phyloP scores from a whole-genome alignment of 2,797 vertebrate species.

The Cirrhinus mrigala region DNA sequence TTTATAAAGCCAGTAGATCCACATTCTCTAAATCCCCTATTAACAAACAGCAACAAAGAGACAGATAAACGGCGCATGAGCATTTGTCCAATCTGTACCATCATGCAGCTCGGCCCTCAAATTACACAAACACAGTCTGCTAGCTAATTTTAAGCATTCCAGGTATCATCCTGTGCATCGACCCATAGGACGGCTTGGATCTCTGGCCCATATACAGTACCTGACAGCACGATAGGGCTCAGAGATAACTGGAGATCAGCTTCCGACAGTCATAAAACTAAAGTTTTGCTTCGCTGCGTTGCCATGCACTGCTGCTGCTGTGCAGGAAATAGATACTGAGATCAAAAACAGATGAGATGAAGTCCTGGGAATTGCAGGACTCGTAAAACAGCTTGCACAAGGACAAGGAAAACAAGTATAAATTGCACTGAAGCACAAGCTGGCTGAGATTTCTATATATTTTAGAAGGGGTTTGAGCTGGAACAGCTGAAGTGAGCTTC shows the following conservation, averaged over 20 bases:
- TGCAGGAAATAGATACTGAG: conserved; percentile 48
- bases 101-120: not conserved
- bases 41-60: conserved; percentile 18
- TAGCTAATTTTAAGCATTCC: conserved; percentile 47
- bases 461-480: conserved; percentile 43
- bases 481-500: conserved; percentile 34
- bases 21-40: conserved; percentile 2
- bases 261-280: conserved; percentile 50
- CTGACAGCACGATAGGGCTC: not conserved
- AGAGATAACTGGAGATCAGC: conserved; percentile 22
- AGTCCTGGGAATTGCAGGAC: conserved; percentile 28
- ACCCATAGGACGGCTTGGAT: conserved; percentile 12
- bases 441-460: conserved; percentile 49
- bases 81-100: conserved; percentile 12
- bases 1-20: not conserved
- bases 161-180: conserved; percentile 11
- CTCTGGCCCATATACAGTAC: conserved; percentile 11
- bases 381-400: conserved; percentile 55
- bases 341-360: conserved; percentile 56
- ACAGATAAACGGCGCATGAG: not conserved
- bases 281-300: conserved; percentile 27
- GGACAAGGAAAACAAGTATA: conserved; percentile 54
- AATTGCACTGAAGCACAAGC: conserved; percentile 50
- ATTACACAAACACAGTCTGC: conserved; percentile 15
- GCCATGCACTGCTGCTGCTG: conserved; percentile 3